These are phyloP conservation scores for Pangasius sanitwongsei DNA, from an alignment of 2,797 vertebrate genomes.

Conservation along the genomic window DNA sequence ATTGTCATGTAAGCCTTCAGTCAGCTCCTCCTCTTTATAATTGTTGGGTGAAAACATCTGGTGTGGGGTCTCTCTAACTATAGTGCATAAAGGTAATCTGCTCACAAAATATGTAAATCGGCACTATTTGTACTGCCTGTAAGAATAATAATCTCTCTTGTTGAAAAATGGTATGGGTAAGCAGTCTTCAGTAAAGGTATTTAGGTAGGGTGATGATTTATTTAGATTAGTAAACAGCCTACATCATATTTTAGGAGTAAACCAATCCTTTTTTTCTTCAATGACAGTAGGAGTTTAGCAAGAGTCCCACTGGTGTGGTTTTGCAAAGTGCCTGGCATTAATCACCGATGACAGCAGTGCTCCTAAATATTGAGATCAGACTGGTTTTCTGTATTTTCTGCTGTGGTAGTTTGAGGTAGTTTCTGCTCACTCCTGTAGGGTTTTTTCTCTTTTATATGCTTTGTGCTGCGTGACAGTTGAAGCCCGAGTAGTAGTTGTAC, in stretches of 20 bases:
- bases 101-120: neutral
- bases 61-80: constrained; percentile 20
- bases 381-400: neutral
- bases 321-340: neutral
- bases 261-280: neutral
- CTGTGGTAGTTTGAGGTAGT: neutral
- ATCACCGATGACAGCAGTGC: neutral
- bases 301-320: neutral
- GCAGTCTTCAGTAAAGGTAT: neutral
- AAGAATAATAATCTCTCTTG: neutral
- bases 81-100: neutral
- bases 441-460: neutral
- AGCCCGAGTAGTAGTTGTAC: neutral
- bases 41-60: constrained; percentile 23
- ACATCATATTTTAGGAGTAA: neutral
- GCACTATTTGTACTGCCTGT: neutral
- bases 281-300: neutral
- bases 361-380: neutral
- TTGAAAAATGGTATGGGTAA: neutral
- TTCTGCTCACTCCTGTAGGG: neutral
- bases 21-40: constrained; percentile 14
- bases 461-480: neutral
- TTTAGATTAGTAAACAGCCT: neutral
- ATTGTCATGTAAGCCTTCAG: neutral
- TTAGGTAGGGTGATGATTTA: neutral